Base-by-base conservation (phyloP, 2,113 vertebrate genomes). In the Centropus bengalensis region DNA sequence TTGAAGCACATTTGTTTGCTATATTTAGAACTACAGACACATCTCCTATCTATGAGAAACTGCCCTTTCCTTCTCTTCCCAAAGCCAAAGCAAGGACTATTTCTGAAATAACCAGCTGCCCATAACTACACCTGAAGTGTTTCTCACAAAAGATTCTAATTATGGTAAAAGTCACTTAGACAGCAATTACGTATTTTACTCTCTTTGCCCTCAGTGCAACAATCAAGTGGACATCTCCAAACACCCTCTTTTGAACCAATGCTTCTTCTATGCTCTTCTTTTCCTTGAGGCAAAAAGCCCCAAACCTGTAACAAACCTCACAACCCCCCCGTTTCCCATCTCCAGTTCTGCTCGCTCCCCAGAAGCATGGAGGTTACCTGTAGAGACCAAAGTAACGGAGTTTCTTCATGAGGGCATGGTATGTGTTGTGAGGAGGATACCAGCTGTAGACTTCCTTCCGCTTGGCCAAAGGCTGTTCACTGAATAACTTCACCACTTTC, bases 371-470 rank as follows among this genome's bases (percentile, higher is more conserved):
- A 6, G 2, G 51, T 94, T 96, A 99, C 99, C 99, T 99, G 98
- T 99, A 99, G 51, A 99, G 98, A 16, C 99, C 99, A 59, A 99
- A 94, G 95, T 97, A 98, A 66, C 99, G 96, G 8, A 99, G 98
- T 49, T 97, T 99, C 93, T 97, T 98, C 96, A 99, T 99, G 93
- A 99, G 98, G 13, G 96, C 97, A 0, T 98, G 98, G 82, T 99
- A 99, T 58, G 98, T 96, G 82, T 98, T 98, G 97, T 99, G 99
- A 58, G 98, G 97, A 36, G 99, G 99, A 83, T 99, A 99, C 99
- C 99, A 99, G 93, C 98, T 97, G 2, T 98, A 98, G 49, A 99
- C 99, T 58, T 98, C 99, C 70, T 98, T 99, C 95, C 10, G 95
- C 94, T 97, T 98, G 89, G 98, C 99, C 86, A 98, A 33, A 8